phyloP scores from a whole-genome alignment of 2,888 invertebrate genomes.

The Rhamphomyia laevipes region DNA sequence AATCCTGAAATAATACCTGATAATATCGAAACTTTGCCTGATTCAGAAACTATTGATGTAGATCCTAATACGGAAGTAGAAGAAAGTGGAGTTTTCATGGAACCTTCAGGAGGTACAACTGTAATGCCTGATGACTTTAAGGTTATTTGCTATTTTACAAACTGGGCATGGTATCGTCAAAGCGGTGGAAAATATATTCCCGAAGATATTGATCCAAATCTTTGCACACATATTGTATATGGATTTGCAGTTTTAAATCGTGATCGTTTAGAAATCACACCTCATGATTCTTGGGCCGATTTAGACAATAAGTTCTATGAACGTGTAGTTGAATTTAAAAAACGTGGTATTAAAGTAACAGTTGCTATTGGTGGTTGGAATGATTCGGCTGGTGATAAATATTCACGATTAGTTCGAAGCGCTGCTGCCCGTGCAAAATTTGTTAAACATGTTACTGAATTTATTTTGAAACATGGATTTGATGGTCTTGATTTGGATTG shows the following conservation, averaged over 20 bases:
- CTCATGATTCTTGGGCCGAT: conserved; percentile 82
- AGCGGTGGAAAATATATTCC: conserved; percentile 71
- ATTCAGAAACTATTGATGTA: conserved; percentile 12
- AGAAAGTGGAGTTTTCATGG: conserved; percentile 18
- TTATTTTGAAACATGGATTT: conserved; percentile 67
- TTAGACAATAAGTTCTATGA: conserved; percentile 86
- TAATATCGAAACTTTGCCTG: conserved; percentile 21
- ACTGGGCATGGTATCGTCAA: conserved; percentile 90
- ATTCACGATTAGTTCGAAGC: conserved; percentile 68
- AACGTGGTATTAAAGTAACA: conserved; percentile 64
- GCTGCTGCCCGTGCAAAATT: conserved; percentile 59
- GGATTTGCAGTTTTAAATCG: conserved; percentile 81
- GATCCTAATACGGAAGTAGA: conserved; percentile 27
- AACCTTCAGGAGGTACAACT: conserved; percentile 3
- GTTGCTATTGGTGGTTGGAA: conserved; percentile 93
- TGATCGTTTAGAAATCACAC: conserved; percentile 61
- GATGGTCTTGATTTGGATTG: conserved; percentile 89
- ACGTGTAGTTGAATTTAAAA: conserved; percentile 62
- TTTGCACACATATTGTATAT: conserved; percentile 87
- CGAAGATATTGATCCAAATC: conserved; percentile 66
- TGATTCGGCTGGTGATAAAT: conserved; percentile 83
- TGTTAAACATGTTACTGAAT: conserved; percentile 60
- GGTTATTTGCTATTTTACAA: conserved; percentile 84
- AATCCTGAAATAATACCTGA: conserved; percentile 16
- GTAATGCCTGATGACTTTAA: conserved; percentile 44